These are phyloP conservation scores for Aphelinus certus DNA, from an alignment of 1,140 invertebrate species.

Conservation along the genomic window DNA sequence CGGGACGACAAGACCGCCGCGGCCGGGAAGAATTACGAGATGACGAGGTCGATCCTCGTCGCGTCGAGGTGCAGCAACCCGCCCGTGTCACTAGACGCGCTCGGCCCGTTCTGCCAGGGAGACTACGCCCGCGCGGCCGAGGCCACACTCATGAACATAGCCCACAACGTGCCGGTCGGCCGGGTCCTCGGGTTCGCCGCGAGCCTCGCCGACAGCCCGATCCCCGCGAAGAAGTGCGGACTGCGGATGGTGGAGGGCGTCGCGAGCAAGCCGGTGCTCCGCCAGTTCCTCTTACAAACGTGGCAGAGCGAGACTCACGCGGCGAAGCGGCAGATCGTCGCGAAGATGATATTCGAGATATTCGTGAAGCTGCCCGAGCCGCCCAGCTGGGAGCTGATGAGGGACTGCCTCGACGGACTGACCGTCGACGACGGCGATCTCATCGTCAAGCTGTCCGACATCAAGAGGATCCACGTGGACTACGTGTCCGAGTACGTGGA, in stretches of 20 bases:
- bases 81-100: neutral
- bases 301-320: neutral
- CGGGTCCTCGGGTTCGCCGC: neutral
- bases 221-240: neutral
- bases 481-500: conserved; percentile 4
- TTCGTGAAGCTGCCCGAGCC: neutral
- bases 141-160: neutral
- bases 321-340: neutral
- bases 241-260: neutral
- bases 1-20: neutral
- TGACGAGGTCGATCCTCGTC: neutral
- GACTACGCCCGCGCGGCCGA: neutral
- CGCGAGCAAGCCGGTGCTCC: neutral
- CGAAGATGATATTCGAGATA: neutral
- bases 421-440: neutral
- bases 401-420: neutral
- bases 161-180: neutral
- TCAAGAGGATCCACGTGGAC: neutral
- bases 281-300: neutral
- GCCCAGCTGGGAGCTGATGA: conserved; percentile 5
- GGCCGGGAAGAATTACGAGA: neutral
- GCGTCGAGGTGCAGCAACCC: neutral
- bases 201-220: neutral
- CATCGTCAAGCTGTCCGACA: neutral
- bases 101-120: neutral